A percentile compares a stretch with the other conserved stretches of the same genome.
These are phyloP conservation scores for Scleropages formosus DNA, from an alignment of 2,797 vertebrate genomes.

Conservation along the genomic window DNA sequence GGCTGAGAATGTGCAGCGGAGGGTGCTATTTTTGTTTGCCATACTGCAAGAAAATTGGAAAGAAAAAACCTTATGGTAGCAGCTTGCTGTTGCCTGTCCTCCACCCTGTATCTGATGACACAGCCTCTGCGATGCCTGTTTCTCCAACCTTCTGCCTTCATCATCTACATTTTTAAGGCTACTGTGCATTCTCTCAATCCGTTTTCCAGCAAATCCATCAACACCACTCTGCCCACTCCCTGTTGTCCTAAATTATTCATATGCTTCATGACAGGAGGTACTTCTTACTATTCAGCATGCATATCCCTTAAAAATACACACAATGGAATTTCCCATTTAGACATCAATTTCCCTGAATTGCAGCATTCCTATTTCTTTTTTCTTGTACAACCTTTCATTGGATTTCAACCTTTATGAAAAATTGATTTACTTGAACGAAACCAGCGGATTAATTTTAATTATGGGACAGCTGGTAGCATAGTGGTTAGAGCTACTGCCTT, in stretches of 20 bases:
- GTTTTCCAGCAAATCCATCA: conserved; percentile 31
- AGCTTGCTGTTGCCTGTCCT: not conserved
- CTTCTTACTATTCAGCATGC: conserved; percentile 19
- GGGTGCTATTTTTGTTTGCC: conserved; percentile 87
- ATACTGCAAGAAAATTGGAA: conserved; percentile 74
- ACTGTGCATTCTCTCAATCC: conserved; percentile 13
- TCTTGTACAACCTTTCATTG: not conserved
- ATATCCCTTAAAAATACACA: not conserved
- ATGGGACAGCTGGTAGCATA: no score
- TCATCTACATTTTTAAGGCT: not conserved
- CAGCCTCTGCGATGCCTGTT: not conserved
- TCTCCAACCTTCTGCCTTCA: not conserved
- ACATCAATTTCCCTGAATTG: conserved; percentile 10
- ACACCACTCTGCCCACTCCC: conserved; percentile 22
- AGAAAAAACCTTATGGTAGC: not conserved
- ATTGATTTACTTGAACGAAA: no score
- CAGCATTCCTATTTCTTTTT: not conserved
- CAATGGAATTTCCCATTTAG: not conserved
- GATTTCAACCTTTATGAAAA: not conserved
- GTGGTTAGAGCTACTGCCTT: no score
- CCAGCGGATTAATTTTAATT: no score
- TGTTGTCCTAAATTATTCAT: conserved; percentile 32
- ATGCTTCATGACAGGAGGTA: conserved; percentile 11
- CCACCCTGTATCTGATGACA: not conserved
- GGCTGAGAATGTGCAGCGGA: conserved; percentile 92